A percentile compares a stretch with the other conserved stretches of the same genome.
phyloP scores from a whole-genome alignment of 2,797 vertebrate genomes.

The Coracias cyanogaster region DNA sequence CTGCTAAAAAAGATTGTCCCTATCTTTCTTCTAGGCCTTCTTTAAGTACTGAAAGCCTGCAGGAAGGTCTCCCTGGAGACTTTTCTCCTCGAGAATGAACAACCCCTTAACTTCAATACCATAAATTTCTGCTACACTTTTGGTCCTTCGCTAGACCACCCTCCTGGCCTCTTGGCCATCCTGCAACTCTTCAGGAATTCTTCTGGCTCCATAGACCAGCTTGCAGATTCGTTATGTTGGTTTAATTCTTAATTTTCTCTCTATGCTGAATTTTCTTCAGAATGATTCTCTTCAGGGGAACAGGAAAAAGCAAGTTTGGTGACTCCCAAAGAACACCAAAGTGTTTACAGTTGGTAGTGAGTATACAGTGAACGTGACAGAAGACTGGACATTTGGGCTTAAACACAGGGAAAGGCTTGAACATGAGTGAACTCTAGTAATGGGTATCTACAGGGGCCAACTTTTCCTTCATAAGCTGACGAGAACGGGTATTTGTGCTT shows the following conservation, averaged over 20 bases:
- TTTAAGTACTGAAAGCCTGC: background rate
- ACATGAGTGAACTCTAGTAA: background rate
- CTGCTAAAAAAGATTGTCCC: background rate
- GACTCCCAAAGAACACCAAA: background rate
- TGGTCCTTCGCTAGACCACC: background rate
- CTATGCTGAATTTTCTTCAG: background rate
- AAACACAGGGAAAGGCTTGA: background rate
- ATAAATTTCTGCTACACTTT: background rate
- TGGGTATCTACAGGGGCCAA: rapidly evolving
- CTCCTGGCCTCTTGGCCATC: background rate
- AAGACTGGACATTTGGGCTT: background rate
- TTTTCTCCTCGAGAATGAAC: background rate
- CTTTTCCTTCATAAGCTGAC: background rate
- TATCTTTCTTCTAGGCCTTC: background rate
- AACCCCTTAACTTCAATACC: background rate
- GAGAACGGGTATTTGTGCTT: background rate
- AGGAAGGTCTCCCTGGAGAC: background rate
- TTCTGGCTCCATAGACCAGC: background rate
- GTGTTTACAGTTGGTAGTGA: background rate
- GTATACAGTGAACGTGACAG: background rate
- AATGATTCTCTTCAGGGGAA: rapidly evolving
- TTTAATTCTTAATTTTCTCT: background rate
- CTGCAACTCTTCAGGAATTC: background rate
- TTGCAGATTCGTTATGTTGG: background rate
- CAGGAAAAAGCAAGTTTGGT: background rate